A percentile compares a stretch with the other conserved stretches of the same genome.
phyloP scores from a whole-genome alignment of 2,888 invertebrate species.

The Eurytoma adleriae region DNA sequence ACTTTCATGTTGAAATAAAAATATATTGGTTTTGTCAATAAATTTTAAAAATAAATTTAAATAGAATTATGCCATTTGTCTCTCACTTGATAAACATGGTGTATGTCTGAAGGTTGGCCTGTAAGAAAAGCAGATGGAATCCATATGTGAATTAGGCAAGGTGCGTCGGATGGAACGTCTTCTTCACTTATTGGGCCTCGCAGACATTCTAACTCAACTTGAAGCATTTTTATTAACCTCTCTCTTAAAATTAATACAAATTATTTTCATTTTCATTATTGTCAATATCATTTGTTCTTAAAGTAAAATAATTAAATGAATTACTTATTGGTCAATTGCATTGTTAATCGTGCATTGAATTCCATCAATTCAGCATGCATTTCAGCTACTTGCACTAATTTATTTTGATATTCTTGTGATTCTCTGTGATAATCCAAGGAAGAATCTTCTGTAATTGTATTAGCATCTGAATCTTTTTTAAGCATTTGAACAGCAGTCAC shows the following conservation, averaged over 20 bases:
- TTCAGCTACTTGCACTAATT: constrained; percentile 93
- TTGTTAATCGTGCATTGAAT: constrained; percentile 89
- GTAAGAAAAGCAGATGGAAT: constrained; percentile 91
- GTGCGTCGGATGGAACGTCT: constrained; percentile 72
- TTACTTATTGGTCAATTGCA: constrained; percentile 79
- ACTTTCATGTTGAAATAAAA: neutral
- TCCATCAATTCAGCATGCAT: constrained; percentile 97
- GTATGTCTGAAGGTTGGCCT: constrained; percentile 84
- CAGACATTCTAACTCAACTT: constrained; percentile 82
- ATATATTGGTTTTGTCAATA: neutral
- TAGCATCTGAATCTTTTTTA: constrained; percentile 78
- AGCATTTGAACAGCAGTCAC: constrained; percentile 93
- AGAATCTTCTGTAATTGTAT: constrained; percentile 69
- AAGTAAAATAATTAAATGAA: neutral
- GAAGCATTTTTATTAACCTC: constrained; percentile 79
- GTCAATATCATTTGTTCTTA: neutral
- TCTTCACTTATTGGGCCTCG: constrained; percentile 81
- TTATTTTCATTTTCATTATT: neutral
- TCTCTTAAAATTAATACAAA: constrained; percentile 76
- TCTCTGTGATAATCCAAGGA: constrained; percentile 80
- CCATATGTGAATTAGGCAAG: constrained; percentile 86
- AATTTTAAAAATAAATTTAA: neutral
- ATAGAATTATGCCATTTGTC: neutral
- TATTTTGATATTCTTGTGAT: constrained; percentile 88
- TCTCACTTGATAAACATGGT: constrained; percentile 92